Percentiles rank a stretch among this genome's conserved stretches.
These are phyloP conservation scores for Dendrolimus houi DNA, from an alignment of 2,888 invertebrate genomes.

Conservation along the genomic window DNA sequence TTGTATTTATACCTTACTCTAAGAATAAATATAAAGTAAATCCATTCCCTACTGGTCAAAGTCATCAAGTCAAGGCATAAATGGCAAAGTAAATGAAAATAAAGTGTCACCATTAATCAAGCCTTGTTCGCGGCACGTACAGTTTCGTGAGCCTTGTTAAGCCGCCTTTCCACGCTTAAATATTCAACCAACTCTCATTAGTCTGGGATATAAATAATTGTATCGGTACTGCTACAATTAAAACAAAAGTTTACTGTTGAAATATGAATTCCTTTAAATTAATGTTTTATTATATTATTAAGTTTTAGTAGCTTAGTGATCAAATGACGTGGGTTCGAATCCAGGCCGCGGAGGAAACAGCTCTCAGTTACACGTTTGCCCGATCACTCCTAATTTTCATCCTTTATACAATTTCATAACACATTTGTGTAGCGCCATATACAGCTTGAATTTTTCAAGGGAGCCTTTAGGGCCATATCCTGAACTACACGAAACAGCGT, in stretches of 20 bases:
- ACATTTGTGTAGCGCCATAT: too few species aligned
- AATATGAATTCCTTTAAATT: not conserved
- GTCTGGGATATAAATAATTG: constrained; percentile 6
- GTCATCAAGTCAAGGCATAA: constrained; percentile 14
- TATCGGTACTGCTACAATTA: constrained; percentile 1
- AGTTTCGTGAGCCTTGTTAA: constrained; percentile 15
- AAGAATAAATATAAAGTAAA: too few species aligned
- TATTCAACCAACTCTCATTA: constrained; percentile 26
- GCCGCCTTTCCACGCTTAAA: constrained; percentile 18
- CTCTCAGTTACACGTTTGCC: too few species aligned
- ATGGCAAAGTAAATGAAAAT: constrained; percentile 42
- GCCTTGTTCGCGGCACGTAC: constrained; percentile 30
- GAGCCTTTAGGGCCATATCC: too few species aligned
- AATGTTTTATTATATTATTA: not conserved
- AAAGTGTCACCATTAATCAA: constrained; percentile 56
- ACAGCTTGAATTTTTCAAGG: too few species aligned
- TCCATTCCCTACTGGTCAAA: not conserved
- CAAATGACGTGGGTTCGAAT: too few species aligned
- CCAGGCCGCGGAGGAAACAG: too few species aligned
- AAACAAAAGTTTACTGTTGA: not conserved
- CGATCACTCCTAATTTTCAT: too few species aligned
- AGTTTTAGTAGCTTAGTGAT: too few species aligned
- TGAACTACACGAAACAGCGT: too few species aligned
- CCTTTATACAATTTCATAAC: too few species aligned
- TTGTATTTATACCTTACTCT: too few species aligned